Evolutionary conservation across 2,113 vertebrate genomes (phyloP), one percentile per base, ranked within the genome.

Genomic region (Campylorhamphus procurvoides): DNA sequence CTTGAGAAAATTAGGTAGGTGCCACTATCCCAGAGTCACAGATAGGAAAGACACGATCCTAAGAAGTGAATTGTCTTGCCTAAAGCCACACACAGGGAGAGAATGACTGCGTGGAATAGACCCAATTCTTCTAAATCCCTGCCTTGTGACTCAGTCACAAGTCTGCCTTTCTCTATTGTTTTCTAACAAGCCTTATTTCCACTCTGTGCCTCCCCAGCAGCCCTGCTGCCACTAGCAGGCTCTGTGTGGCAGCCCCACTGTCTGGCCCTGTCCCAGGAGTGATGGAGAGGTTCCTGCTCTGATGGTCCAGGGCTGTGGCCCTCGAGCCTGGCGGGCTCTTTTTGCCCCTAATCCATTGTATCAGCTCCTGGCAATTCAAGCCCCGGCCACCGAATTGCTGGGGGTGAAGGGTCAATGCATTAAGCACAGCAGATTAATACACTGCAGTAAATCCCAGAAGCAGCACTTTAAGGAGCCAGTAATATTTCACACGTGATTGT

Each of bases 381-480:
- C 62, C 20, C 92, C 52, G 12, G 96, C 95, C 97, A 94, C 94
- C 72, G 94, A 97, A 97, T 92, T 94, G 97, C 94, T 58, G 12
- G 69, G 68, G 97, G 96, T 95, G 96, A 96, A 82, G 97, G 97
- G 97, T 98, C 97, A 97, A 78, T 67, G 95, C 98, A 98, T 97
- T 97, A 98, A 98, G 97, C 93, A 95, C 79, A 96, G 96, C 93
- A 96, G 96, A 97, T 97, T 98, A 97, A 98, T 97, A 96, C 97
- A 89, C 72, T 35, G 94, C 96, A 59, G 80, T 98, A 98, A 98
- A 98, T 98, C 97, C 97, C 96, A 93, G 92, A 63, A 92, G 96
- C 90, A 59, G 88, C 92, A 72, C 96, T 95, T 91, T 88, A 97
- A 96, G 97, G 95, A 90, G 59, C 89, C 87, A 95, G 97, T 94